Evolutionary conservation across 2,888 invertebrate genomes (phyloP).

Genomic region (Eilema sororculum): DNA sequence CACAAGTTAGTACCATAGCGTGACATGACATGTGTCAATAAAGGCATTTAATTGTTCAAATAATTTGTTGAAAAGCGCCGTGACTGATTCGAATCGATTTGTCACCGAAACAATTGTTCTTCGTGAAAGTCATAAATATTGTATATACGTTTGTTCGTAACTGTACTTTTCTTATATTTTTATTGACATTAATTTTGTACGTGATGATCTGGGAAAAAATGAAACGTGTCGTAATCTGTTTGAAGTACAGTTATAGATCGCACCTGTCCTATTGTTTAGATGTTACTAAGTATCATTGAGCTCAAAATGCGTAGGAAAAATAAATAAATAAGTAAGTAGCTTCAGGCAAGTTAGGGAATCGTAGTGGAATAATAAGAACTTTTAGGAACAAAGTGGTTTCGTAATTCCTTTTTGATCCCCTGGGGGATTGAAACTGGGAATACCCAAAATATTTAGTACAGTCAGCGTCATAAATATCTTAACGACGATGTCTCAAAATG

Average conservation of each 20-base stretch:
- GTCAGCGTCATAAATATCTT: no score
- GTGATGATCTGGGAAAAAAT: slow-evolving; percentile 24
- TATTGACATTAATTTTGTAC: slow-evolving; percentile 23
- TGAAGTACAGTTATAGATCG: slow-evolving; percentile 15
- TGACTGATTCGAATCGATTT: slow-evolving; percentile 59
- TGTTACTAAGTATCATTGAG: not conserved
- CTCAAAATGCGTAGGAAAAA: not conserved
- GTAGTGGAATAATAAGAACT: no score
- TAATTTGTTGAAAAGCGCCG: slow-evolving; percentile 32
- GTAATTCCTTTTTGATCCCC: no score
- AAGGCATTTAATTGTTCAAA: slow-evolving; percentile 35
- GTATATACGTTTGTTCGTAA: slow-evolving; percentile 31
- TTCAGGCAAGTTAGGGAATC: no score
- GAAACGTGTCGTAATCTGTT: slow-evolving; percentile 12
- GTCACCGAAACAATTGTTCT: slow-evolving; percentile 53
- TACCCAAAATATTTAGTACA: no score
- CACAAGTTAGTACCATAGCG: slow-evolving; percentile 16
- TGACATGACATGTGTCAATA: slow-evolving; percentile 27
- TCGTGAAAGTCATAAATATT: slow-evolving; percentile 46
- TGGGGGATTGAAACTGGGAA: no score
- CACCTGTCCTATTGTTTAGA: slow-evolving; percentile 16
- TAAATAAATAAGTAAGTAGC: not conserved
- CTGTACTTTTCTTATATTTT: slow-evolving; percentile 36
- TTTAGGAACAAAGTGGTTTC: no score
- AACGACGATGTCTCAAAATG: no score